A percentile compares a stretch with the other conserved stretches of the same genome.
phyloP scores from a whole-genome alignment of 1,140 invertebrate species.

The Drosophila nannoptera region DNA sequence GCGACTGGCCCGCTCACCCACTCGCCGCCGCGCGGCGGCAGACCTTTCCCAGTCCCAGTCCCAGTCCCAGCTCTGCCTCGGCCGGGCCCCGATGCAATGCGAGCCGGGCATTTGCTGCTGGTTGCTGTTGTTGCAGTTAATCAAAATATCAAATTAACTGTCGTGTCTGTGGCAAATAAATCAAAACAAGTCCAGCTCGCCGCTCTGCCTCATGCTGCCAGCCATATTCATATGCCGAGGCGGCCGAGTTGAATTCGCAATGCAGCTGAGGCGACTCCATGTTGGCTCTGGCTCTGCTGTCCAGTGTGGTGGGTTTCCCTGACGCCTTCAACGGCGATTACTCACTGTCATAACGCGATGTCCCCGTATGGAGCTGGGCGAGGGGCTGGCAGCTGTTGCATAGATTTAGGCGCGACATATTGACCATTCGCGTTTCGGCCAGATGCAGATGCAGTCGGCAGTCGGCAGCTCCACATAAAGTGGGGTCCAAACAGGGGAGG shows the following conservation, averaged over 20 bases:
- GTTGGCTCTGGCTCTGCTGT: constrained; percentile 15
- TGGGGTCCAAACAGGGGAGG: constrained; percentile 5
- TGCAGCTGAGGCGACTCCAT: constrained; percentile 63
- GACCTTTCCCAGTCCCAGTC: constrained; percentile 6
- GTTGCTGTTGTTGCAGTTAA: constrained; percentile 64
- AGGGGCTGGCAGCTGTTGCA: constrained; percentile 52
- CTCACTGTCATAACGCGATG: constrained; percentile 74
- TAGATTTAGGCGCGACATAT: constrained; percentile 60
- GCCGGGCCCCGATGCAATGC: constrained; percentile 3
- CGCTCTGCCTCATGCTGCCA: constrained; percentile 2
- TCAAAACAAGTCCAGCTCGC: constrained; percentile 67
- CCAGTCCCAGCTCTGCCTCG: too few species aligned
- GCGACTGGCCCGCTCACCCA: constrained; percentile 45
- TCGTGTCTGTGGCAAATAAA: constrained; percentile 78
- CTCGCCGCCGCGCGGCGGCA: background rate
- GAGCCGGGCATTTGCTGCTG: constrained; percentile 12
- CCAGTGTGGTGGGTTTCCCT: constrained; percentile 45
- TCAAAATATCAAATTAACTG: constrained; percentile 79
- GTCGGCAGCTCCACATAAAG: constrained; percentile 25
- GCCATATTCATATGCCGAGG: too few species aligned
- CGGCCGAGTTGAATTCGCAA: constrained; percentile 70
- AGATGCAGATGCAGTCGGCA: constrained; percentile 44
- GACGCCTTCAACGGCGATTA: constrained; percentile 71
- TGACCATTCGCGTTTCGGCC: constrained; percentile 1
- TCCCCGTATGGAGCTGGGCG: constrained; percentile 65